phyloP scores from a whole-genome alignment of 1,140 invertebrate species.

The Megalonaias nervosa region DNA sequence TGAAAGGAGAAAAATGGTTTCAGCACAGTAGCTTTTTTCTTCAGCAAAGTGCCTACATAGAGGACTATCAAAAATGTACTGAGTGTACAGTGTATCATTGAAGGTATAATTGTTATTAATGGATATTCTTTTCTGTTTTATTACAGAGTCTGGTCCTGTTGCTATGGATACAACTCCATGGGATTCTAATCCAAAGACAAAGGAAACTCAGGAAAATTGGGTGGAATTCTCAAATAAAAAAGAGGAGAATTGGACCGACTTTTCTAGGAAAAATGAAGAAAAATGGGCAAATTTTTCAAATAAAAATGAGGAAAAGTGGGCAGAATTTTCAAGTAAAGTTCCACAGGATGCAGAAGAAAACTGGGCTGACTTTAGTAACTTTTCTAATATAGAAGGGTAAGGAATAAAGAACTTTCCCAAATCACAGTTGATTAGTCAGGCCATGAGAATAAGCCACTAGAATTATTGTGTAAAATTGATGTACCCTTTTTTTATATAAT shows the following conservation, averaged over 20 bases:
- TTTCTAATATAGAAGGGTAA: constrained; percentile 44
- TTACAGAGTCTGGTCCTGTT: constrained; percentile 59
- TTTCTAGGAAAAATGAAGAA: constrained; percentile 37
- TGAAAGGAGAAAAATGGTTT: too few relatives aligned
- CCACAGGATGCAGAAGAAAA: constrained; percentile 35
- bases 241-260: constrained; percentile 58
- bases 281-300: constrained; percentile 17
- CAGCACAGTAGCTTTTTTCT: too few relatives aligned
- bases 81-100: too few relatives aligned
- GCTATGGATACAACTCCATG: constrained; percentile 70
- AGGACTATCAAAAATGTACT: too few relatives aligned
- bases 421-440: neutral
- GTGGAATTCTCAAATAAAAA: too few relatives aligned
- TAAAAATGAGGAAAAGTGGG: constrained; percentile 56
- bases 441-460: neutral
- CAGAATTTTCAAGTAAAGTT: constrained; percentile 53
- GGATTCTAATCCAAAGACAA: constrained; percentile 34
- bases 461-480: neutral
- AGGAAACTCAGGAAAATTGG: constrained; percentile 26
- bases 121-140: neutral
- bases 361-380: constrained; percentile 61
- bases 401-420: neutral
- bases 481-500: too few relatives aligned
- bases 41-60: too few relatives aligned
- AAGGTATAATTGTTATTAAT: too few relatives aligned